Conservation (phyloP, 2,888 invertebrate species). For the Antheraea assamensis region DNA sequence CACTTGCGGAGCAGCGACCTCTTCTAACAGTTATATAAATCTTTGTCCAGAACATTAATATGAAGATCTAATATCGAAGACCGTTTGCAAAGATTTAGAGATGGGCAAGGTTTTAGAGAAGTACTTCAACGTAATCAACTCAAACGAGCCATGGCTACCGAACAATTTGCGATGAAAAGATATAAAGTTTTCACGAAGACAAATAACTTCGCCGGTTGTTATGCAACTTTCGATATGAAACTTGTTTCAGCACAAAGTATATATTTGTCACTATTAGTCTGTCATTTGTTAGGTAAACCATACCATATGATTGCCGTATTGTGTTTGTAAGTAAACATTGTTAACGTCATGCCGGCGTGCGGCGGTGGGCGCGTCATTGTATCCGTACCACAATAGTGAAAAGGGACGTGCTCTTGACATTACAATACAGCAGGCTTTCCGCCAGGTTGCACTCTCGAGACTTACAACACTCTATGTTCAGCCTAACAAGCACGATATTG, state of each 20-base stretch:
- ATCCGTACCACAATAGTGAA: not conserved
- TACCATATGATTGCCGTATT: not conserved
- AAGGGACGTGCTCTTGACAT: not conserved
- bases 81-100: not conserved
- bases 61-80: not conserved
- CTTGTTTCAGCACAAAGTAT: not conserved
- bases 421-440: not conserved
- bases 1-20: too few relatives aligned
- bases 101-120: not conserved
- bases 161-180: too few relatives aligned
- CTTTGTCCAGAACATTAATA: too few relatives aligned
- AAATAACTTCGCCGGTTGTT: not conserved
- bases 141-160: not conserved
- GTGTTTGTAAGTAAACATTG: slow-evolving; percentile 2
- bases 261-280: not conserved
- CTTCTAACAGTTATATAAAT: too few relatives aligned
- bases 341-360: not conserved
- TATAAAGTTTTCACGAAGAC: too few relatives aligned
- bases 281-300: not conserved
- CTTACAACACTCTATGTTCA: not conserved
- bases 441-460: not conserved
- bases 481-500: not conserved
- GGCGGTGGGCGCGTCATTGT: not conserved
- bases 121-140: not conserved
- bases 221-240: not conserved